Evolutionary conservation across 1,140 invertebrate genomes (phyloP).

Genomic region (Solen grandis): DNA sequence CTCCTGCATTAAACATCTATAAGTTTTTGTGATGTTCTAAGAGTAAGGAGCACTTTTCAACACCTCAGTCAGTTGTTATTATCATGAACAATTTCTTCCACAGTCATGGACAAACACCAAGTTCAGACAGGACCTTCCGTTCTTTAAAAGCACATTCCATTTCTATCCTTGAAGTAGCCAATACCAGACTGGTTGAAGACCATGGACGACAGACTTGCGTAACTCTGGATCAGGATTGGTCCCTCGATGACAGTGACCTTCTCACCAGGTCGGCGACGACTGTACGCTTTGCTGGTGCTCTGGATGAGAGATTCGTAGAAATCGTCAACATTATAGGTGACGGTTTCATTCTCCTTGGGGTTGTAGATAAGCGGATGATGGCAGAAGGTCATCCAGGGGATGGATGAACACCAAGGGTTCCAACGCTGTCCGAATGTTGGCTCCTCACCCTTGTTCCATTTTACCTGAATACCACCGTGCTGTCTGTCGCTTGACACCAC

Average conservation of each 20-base stretch:
- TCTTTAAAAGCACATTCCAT: conserved; percentile 92
- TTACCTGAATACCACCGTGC: conserved; percentile 87
- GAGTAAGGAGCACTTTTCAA: too few species aligned
- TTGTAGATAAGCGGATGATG: conserved; percentile 91
- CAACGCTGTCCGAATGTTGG: conserved; percentile 88
- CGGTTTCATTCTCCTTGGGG: conserved; percentile 81
- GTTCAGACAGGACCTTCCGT: too few species aligned
- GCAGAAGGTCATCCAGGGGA: conserved; percentile 89
- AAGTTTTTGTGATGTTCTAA: too few species aligned
- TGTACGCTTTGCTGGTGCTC: conserved; percentile 77
- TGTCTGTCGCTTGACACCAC: conserved; percentile 82
- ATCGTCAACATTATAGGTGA: conserved; percentile 79
- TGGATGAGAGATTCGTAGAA: conserved; percentile 77
- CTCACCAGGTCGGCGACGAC: conserved; percentile 64
- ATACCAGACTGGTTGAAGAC: conserved; percentile 91
- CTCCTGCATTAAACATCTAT: too few species aligned
- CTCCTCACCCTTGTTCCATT: conserved; percentile 88
- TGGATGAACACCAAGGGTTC: conserved; percentile 91
- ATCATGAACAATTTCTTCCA: too few species aligned
- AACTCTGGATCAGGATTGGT: conserved; percentile 90
- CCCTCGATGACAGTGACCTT: conserved; percentile 84
- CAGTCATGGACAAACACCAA: too few species aligned
- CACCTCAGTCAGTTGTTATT: too few species aligned
- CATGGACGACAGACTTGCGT: conserved; percentile 88
- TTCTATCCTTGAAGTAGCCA: conserved; percentile 92